Evolutionary conservation across 2,113 vertebrate species (phyloP).

Genomic region (Neodon shergylaensis): DNA sequence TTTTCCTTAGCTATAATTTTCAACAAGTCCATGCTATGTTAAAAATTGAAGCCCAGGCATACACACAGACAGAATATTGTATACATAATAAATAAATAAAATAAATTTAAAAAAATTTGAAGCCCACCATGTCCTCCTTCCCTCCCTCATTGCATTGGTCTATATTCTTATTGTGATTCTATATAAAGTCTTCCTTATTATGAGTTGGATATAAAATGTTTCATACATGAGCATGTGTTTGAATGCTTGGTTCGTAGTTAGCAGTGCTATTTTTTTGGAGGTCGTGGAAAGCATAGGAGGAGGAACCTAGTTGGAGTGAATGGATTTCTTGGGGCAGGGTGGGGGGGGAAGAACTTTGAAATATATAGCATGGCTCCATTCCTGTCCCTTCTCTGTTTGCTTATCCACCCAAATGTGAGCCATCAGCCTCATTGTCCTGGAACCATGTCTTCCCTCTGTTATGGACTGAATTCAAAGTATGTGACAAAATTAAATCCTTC

Average conservation of each 20-base stretch:
- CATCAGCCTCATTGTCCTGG: neutral
- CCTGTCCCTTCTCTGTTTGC: neutral
- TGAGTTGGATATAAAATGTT: neutral
- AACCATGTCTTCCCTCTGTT: neutral
- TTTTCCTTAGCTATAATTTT: neutral
- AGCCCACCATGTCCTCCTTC: too few relatives aligned
- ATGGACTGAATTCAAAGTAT: neutral
- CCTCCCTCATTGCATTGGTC: neutral
- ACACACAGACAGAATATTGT: too few relatives aligned
- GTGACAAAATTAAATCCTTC: neutral
- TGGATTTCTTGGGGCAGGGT: neutral
- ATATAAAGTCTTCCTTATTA: neutral
- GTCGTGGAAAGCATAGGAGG: neutral
- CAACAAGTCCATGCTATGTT: neutral
- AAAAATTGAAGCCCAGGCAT: neutral
- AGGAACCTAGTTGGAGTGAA: neutral
- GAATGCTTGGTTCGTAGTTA: neutral
- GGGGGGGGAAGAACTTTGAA: too few relatives aligned
- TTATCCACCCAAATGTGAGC: neutral
- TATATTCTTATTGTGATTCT: neutral
- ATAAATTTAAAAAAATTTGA: too few relatives aligned
- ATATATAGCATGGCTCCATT: neutral
- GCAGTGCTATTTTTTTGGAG: neutral
- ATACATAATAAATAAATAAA: too few relatives aligned
- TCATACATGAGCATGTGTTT: neutral